A percentile compares a stretch with the other conserved stretches of the same genome.
Conservation (phyloP, 2,888 invertebrate species). For the Heliconius charithonia region DNA sequence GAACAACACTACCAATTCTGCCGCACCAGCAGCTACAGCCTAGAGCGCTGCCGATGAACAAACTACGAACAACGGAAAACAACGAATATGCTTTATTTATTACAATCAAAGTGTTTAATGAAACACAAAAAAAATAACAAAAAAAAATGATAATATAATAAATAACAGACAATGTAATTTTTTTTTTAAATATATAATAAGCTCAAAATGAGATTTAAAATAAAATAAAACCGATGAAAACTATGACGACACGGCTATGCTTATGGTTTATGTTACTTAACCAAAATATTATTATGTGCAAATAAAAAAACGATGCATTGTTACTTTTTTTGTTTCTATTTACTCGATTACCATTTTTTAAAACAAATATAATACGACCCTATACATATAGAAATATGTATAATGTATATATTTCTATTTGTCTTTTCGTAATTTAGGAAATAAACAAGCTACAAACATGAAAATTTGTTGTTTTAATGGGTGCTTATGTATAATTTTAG, state of each 20-base stretch:
- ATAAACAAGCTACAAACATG: too few species aligned
- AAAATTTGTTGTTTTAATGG: too few species aligned
- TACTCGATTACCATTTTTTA: not conserved
- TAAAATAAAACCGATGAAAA: not conserved
- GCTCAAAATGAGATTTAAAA: slow-evolving; percentile 44
- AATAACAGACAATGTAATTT: slow-evolving; percentile 6
- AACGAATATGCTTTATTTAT: not conserved
- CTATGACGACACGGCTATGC: slow-evolving; percentile 35
- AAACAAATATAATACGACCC: not conserved
- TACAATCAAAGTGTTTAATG: too few species aligned
- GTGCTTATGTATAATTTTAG: too few species aligned
- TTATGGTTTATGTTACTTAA: slow-evolving; percentile 28
- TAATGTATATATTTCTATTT: not conserved
- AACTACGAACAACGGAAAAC: slow-evolving; percentile 8
- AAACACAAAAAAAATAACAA: too few species aligned
- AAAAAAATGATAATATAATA: slow-evolving; percentile 2
- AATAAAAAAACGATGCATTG: not conserved
- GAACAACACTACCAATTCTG: slow-evolving; percentile 71
- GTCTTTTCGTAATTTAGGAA: too few species aligned
- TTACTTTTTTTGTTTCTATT: slow-evolving; percentile 6
- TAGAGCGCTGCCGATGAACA: slow-evolving; percentile 20
- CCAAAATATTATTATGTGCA: slow-evolving; percentile 9
- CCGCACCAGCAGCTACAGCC: slow-evolving; percentile 59
- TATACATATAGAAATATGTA: too few species aligned
- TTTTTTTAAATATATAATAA: slow-evolving; percentile 36